Evolutionary conservation across 1,140 invertebrate species (phyloP), one percentile per base, ranked within the genome.

Genomic region (Drosophila nikananu): DNA sequence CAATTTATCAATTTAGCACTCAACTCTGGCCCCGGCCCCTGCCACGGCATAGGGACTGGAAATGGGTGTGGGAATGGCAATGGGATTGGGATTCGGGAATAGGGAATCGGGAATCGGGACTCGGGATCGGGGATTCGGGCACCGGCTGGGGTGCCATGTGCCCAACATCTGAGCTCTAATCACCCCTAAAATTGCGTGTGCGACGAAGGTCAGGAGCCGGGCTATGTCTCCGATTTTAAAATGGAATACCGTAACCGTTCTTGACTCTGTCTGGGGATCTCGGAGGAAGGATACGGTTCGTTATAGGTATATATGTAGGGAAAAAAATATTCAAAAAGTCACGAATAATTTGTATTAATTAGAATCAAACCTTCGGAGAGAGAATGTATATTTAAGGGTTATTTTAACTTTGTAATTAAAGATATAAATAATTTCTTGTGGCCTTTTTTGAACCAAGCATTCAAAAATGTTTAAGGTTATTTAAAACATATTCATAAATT

Each of bases 1-100:
- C 83, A 89, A 87, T 87, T 87, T 87, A 89, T 87, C 83, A 87
- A 87, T 89, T 87, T 89, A 87, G 86, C 83, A 87, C 83, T 87
- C 83, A 68, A 87, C 80, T 73, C 68, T 52, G 67, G 48, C 63
- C 63, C 81, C 39, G 49, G 41, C 62, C 32, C 32, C 32, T 10
- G 30, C 2, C 30, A 3, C 37, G 66, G 42, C 39, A 58, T 41
- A 67, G 66, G 66, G 37, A 23, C 35, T 32, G 37, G 41, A 17
- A 71, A 21, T 67, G 49, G 62, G 39, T 46, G 27, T 48, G 17
- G 48, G 25, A 23, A 39, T 23, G 27, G 41, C 7, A 70, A 5
- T 51, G 61, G 46, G 17, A 65, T 12, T 41, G 60, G 42, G 65
- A 48, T 35, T 27, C 32, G 58, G 60, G 41, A 17, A 15, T 48